Conservation (phyloP, 2,797 vertebrate genomes). For the Parauchenoglanis ngamensis region DNA sequence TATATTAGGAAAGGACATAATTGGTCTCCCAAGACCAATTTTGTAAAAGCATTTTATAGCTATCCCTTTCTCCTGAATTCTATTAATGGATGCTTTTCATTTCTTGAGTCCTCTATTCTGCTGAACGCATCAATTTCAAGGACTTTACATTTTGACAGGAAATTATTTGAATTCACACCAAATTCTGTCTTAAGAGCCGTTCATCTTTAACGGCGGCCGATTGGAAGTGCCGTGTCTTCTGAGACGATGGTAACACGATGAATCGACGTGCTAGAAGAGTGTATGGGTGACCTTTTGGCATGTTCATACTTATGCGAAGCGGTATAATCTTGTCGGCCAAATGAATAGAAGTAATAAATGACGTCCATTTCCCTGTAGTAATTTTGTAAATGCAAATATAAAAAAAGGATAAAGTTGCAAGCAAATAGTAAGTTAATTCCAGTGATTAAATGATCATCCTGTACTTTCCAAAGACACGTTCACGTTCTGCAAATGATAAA, state of each 20-base stretch:
- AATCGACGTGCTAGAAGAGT: neutral
- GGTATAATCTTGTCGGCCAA: neutral
- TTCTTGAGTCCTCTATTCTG: neutral
- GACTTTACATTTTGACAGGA: neutral
- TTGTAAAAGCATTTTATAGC: neutral
- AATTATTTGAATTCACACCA: neutral
- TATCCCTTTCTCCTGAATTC: neutral
- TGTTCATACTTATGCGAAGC: neutral
- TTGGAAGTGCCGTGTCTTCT: neutral
- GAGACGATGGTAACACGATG: neutral
- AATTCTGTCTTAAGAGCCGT: neutral
- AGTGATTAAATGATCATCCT: neutral
- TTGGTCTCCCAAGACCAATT: neutral
- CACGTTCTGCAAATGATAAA: neutral
- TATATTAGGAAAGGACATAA: neutral
- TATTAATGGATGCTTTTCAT: constrained; percentile 11
- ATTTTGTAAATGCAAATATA: neutral
- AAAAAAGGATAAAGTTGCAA: neutral
- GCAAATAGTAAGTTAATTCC: neutral
- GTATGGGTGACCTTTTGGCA: neutral
- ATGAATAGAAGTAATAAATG: constrained; percentile 7
- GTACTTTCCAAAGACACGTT: neutral
- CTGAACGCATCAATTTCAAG: neutral
- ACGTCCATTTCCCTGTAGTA: neutral
- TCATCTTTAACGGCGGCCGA: neutral